Conservation (phyloP, 2,888 invertebrate species). For the Leptinotarsa tumamoca region DNA sequence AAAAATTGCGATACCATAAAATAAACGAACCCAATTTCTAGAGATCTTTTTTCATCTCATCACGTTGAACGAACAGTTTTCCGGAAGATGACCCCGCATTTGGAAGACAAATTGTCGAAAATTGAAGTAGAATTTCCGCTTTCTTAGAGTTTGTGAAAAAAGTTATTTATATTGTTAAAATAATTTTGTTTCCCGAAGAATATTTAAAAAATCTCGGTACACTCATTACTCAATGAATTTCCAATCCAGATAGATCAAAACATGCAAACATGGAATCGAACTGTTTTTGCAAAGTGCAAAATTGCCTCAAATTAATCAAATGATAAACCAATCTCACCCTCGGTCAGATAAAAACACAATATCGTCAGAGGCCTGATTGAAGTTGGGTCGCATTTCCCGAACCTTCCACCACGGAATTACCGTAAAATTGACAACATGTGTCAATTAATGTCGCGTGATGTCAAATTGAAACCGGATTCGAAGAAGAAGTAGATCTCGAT, state of each 20-base stretch:
- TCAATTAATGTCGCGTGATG: conserved; percentile 6
- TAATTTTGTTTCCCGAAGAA: no score
- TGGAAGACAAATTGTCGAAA: no score
- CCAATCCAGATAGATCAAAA: neutral
- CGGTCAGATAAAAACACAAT: conserved; percentile 9
- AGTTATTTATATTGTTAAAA: no score
- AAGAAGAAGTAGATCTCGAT: neutral
- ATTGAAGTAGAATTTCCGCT: no score
- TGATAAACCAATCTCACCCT: neutral
- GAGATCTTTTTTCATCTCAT: no score
- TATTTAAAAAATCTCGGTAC: no score
- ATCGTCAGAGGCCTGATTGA: neutral
- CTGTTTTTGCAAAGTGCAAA: neutral
- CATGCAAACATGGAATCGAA: neutral
- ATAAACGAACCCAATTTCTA: no score
- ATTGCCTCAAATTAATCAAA: conserved; percentile 4
- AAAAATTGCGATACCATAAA: no score
- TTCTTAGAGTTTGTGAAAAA: no score
- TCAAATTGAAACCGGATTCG: neutral
- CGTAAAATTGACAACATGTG: conserved; percentile 8
- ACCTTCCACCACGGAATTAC: neutral
- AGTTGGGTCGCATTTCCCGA: neutral
- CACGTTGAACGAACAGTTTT: no score
- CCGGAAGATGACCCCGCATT: no score
- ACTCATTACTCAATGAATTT: neutral